Evolutionary conservation across 2,888 invertebrate species (phyloP).

Genomic region (Philonicus albiceps): DNA sequence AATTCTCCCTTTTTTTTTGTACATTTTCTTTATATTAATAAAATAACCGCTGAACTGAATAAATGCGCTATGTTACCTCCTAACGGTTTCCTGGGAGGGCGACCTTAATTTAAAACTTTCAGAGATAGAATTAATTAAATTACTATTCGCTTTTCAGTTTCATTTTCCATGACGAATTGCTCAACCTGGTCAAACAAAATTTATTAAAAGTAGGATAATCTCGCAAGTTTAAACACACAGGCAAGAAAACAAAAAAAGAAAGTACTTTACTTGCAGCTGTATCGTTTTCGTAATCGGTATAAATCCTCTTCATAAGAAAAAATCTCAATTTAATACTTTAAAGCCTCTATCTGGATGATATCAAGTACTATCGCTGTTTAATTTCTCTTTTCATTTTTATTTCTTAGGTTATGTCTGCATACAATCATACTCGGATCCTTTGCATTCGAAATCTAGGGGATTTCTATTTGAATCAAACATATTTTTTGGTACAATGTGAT

Average conservation of each 20-base stretch:
- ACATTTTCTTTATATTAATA: not conserved
- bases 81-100: not conserved
- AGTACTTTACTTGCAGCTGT: not conserved
- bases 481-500: not conserved
- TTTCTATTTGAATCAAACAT: not conserved
- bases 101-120: not conserved
- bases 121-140: not conserved
- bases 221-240: not conserved
- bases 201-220: not conserved
- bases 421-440: not conserved
- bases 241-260: not conserved
- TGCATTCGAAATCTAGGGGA: not conserved
- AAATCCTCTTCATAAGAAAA: not conserved
- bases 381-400: not conserved
- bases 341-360: not conserved
- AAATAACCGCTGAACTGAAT: not conserved
- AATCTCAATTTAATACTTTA: not conserved
- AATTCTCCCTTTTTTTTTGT: not conserved
- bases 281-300: not conserved
- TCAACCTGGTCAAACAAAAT: not conserved
- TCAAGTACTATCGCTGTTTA: not conserved
- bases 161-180: not conserved
- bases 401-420: not conserved
- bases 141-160: not conserved
- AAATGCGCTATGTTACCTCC: not conserved